Evolutionary conservation across 2,797 vertebrate species (phyloP).

Genomic region (Lophotriccus pileatus): DNA sequence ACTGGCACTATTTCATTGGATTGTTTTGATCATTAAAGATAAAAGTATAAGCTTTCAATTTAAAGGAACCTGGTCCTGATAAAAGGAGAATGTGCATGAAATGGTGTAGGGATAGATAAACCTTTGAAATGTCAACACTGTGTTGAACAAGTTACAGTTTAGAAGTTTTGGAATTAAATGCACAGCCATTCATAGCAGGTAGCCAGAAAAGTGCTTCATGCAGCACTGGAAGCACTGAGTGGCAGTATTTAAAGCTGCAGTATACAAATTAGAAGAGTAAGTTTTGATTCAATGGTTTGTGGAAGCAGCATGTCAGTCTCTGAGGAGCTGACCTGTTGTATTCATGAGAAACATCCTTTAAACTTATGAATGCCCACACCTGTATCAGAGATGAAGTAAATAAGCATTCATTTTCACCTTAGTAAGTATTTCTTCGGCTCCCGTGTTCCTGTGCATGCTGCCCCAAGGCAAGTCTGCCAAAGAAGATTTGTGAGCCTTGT

Average conservation of each 20-base stretch:
- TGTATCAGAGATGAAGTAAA: neutral
- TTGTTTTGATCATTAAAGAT: neutral
- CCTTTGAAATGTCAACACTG: neutral
- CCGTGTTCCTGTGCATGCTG: neutral
- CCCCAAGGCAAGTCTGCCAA: neutral
- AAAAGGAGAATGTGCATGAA: neutral
- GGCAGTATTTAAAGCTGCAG: neutral
- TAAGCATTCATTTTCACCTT: neutral
- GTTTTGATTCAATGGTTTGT: neutral
- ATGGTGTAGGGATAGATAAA: neutral
- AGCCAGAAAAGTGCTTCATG: neutral
- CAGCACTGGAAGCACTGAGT: neutral
- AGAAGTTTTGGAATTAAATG: neutral
- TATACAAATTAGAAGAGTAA: neutral
- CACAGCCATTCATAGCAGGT: neutral
- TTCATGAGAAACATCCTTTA: neutral
- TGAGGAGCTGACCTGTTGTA: neutral
- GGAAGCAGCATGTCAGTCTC: neutral
- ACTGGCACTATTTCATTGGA: neutral
- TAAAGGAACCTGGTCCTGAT: neutral
- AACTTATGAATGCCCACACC: neutral
- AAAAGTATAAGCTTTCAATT: neutral
- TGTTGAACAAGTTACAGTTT: neutral
- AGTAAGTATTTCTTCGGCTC: neutral
- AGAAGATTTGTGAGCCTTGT: neutral